These are phyloP conservation scores for Acleris literana DNA, from an alignment of 2,888 invertebrate genomes.

Conservation along the genomic window DNA sequence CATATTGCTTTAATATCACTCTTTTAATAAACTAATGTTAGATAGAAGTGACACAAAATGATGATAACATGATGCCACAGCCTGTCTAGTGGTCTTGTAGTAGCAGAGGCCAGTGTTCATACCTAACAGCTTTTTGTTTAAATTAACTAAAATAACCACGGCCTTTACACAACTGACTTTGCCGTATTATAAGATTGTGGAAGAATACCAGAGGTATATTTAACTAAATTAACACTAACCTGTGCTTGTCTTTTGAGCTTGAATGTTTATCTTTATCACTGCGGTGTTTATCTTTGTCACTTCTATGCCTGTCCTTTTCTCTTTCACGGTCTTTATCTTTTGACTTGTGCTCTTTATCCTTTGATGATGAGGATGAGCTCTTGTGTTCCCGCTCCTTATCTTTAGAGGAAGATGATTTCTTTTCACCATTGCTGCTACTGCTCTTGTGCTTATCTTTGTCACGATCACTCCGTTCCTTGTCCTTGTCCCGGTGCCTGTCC, in stretches of 20 bases:
- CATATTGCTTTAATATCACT: too few species aligned
- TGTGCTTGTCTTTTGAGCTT: constrained; percentile 84
- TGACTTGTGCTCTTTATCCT: constrained; percentile 63
- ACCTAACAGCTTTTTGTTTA: too few species aligned
- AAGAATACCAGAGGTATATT: constrained; percentile 30
- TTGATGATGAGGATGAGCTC: constrained; percentile 50
- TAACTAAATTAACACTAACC: constrained; percentile 50
- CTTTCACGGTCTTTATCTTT: constrained; percentile 58
- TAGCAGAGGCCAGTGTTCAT: too few species aligned
- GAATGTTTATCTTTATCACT: constrained; percentile 72
- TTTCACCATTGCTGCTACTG: constrained; percentile 55
- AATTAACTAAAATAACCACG: too few species aligned
- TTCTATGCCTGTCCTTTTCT: constrained; percentile 69
- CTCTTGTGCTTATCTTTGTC: constrained; percentile 59
- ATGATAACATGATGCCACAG: too few species aligned
- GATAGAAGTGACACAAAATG: too few species aligned
- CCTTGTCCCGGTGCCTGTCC: constrained; percentile 60
- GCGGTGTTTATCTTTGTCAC: constrained; percentile 75
- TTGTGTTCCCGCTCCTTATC: constrained; percentile 60
- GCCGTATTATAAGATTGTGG: too few species aligned
- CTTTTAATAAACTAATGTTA: too few species aligned
- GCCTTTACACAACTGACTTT: too few species aligned
- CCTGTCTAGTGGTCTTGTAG: too few species aligned
- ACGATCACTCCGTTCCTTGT: constrained; percentile 56
- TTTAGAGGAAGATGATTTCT: constrained; percentile 70